These are phyloP conservation scores for Helicoverpa zea DNA, from an alignment of 1,140 invertebrate species.

Conservation along the genomic window DNA sequence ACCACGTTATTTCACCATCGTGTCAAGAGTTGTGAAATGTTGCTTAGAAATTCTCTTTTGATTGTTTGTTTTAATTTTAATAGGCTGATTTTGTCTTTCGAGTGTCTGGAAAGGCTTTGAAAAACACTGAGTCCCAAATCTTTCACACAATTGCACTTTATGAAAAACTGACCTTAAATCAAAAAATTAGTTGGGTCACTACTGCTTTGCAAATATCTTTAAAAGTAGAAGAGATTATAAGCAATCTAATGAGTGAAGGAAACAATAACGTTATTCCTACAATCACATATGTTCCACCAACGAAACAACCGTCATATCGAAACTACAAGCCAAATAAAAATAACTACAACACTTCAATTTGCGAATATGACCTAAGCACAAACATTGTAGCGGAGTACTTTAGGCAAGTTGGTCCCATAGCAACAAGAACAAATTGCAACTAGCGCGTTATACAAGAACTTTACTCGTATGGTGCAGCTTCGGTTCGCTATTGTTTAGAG, in stretches of 20 bases:
- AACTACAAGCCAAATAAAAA: slow-evolving; percentile 11
- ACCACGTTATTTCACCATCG: slow-evolving; percentile 65
- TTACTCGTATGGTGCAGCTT: slow-evolving; percentile 18
- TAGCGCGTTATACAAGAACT: slow-evolving; percentile 6
- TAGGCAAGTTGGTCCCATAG: slow-evolving; percentile 5
- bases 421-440: slow-evolving; percentile 26
- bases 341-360: slow-evolving; percentile 11
- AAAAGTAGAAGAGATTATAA: too few species aligned
- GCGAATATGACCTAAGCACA: slow-evolving; percentile 28
- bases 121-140: too few species aligned
- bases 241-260: not conserved
- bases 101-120: not conserved
- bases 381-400: slow-evolving; percentile 25
- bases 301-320: not conserved
- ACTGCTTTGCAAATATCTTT: too few species aligned
- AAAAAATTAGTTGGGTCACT: too few species aligned
- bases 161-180: too few species aligned
- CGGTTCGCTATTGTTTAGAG: slow-evolving; percentile 8
- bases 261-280: not conserved
- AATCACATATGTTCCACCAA: not conserved
- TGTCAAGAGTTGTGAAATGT: slow-evolving; percentile 58
- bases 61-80: not conserved
- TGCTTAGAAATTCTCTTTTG: not conserved
- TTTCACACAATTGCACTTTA: too few species aligned
- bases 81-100: not conserved